A percentile compares a stretch with the other conserved stretches of the same genome.
Evolutionary conservation across 2,113 vertebrate genomes (phyloP).

Genomic region (Protobothrops mucrosquamatus): DNA sequence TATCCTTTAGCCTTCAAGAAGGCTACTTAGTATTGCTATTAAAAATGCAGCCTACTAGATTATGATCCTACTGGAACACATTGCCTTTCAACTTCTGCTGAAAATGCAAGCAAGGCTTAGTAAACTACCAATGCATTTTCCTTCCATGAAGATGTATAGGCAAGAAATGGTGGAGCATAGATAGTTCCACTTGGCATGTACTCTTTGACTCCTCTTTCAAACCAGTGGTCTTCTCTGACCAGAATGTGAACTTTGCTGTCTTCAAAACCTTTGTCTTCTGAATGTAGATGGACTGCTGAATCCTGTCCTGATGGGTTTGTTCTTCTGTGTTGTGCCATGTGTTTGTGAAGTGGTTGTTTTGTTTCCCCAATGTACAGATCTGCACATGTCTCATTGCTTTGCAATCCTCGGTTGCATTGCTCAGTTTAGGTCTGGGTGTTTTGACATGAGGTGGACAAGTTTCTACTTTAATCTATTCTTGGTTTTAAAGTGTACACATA

Average conservation of each 20-base stretch:
- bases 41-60: not conserved
- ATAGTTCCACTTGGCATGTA: not conserved
- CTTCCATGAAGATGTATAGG: not conserved
- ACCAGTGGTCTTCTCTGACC: too few relatives aligned
- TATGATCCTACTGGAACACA: not conserved
- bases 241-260: too few relatives aligned
- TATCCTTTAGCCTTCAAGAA: not conserved
- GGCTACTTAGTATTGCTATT: not conserved
- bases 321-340: too few relatives aligned
- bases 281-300: not conserved
- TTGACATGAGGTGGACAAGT: not conserved
- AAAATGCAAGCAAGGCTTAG: not conserved
- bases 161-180: not conserved
- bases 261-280: not conserved
- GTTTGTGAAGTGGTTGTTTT: too few relatives aligned
- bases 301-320: not conserved
- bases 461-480: not conserved
- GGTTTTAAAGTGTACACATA: not conserved
- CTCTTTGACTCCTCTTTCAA: not conserved
- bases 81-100: not conserved
- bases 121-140: not conserved
- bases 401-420: not conserved
- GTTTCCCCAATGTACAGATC: not conserved
- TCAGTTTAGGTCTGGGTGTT: not conserved
- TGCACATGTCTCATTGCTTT: not conserved